phyloP scores from a whole-genome alignment of 2,113 vertebrate species.

The Bos indicus region DNA sequence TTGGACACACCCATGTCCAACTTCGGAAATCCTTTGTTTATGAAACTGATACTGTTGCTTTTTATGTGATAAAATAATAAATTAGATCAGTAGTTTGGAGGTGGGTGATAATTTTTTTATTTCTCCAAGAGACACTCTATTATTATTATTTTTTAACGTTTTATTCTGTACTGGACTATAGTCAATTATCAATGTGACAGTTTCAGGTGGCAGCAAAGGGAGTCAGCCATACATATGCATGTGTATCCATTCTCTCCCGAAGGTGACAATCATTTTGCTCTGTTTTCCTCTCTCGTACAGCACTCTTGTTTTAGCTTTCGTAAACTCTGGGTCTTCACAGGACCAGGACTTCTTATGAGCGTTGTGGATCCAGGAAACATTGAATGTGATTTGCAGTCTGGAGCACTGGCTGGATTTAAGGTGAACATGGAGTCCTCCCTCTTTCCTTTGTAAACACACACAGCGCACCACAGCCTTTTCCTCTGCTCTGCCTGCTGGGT shows the following conservation, averaged over 20 bases:
- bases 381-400: conserved; percentile 96
- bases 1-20: neutral
- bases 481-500: neutral
- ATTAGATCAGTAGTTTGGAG: neutral
- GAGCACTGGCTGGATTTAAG: conserved; percentile 95
- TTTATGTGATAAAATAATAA: neutral
- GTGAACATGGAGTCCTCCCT: conserved; percentile 68
- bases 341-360: conserved; percentile 98
- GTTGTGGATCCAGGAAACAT: conserved; percentile 99
- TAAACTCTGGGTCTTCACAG: conserved; percentile 99
- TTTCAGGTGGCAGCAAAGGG: neutral
- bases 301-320: conserved; percentile 91
- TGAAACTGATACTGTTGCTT: neutral
- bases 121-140: neutral
- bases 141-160: conserved; percentile 45
- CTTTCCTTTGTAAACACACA: neutral
- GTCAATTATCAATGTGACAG: neutral
- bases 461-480: neutral
- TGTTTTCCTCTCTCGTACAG: conserved; percentile 47
- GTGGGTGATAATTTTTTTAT: conserved; percentile 47
- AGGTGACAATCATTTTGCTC: neutral
- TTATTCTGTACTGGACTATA: neutral
- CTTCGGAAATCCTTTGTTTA: neutral
- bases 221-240: conserved; percentile 64
- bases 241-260: neutral